Evolutionary conservation across 2,888 invertebrate species (phyloP), one percentile per base, ranked within the genome.

Genomic region (Leptarthrus brevirostris): DNA sequence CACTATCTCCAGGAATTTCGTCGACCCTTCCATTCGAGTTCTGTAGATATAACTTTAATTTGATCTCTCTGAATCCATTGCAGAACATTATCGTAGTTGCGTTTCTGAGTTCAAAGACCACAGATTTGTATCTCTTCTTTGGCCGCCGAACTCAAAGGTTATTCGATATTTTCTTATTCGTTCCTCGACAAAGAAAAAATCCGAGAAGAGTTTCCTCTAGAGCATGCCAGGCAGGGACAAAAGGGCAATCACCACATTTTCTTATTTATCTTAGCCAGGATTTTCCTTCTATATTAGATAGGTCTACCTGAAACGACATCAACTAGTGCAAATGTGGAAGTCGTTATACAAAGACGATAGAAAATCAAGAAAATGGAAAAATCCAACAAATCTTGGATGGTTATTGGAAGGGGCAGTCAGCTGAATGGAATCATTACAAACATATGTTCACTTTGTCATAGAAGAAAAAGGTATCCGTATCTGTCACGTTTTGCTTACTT

Each of bases 401-500:
- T 22, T 10, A 49, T 26, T 14, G 26, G 30, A 49, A 14, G 54
- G 24, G 22, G 18, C 16, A 30, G 10, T 6, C 52, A 52, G 20
- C 36, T 36, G 54, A 70, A 36, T 36, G 53, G 47, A 64, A 61
- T 61, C 58, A 61, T 64, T 40, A 64, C 64, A 22, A 64, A 64
- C 64, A 40, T 64, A 34, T 64, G 64, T 64, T 64, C 64, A 64
- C 30, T 40, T 64, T 40, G 47, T 34, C 22, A 20, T 20, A 26
- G 24, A 12, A 64, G 30, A 64, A 61, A 54, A 44, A 64, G 64
- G 47, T 64, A 47, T 53, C 70, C 20, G 18, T 70, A 69, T 72
- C 64, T 72, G 72, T 74, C 76, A 76, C 74, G 76, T 76, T 74
- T 72, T 73, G 76, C 73, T 76, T 76, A 74, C 74, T 74, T 74